Conservation (phyloP, 2,113 vertebrate species). For the Merops nubicus region DNA sequence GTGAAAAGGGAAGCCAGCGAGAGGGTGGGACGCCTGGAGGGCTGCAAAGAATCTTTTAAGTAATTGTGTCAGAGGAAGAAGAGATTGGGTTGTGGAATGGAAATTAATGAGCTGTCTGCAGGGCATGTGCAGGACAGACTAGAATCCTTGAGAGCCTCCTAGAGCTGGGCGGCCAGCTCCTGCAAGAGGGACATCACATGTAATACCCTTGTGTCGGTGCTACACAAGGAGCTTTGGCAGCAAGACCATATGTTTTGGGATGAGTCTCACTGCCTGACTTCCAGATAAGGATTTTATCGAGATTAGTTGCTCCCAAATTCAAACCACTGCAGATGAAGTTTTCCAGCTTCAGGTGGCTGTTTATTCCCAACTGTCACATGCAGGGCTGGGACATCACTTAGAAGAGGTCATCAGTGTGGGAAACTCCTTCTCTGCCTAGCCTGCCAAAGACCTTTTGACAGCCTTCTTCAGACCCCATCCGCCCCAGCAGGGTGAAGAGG, state of each 20-base stretch:
- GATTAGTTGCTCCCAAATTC: neutral
- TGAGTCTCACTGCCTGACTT: neutral
- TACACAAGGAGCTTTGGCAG: neutral
- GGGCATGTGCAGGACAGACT: neutral
- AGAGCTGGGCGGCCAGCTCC: neutral
- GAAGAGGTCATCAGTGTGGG: rapidly evolving
- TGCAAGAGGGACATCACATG: neutral
- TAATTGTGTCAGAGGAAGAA: constrained; percentile 7
- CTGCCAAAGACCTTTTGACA: neutral
- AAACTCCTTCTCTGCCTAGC: neutral
- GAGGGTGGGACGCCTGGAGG: neutral
- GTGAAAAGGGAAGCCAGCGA: neutral
- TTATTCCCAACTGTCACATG: neutral
- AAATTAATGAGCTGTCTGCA: neutral
- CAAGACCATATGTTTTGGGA: neutral
- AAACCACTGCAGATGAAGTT: neutral
- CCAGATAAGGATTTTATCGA: neutral
- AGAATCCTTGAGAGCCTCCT: neutral
- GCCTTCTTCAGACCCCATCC: neutral
- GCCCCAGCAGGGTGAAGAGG: neutral
- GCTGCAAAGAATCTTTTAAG: neutral
- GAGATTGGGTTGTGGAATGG: neutral
- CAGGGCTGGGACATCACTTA: neutral
- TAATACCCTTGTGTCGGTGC: neutral
- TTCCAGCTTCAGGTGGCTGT: neutral